Base-by-base conservation (phyloP, 1,140 invertebrate species). In the Drosophila parvula region DNA sequence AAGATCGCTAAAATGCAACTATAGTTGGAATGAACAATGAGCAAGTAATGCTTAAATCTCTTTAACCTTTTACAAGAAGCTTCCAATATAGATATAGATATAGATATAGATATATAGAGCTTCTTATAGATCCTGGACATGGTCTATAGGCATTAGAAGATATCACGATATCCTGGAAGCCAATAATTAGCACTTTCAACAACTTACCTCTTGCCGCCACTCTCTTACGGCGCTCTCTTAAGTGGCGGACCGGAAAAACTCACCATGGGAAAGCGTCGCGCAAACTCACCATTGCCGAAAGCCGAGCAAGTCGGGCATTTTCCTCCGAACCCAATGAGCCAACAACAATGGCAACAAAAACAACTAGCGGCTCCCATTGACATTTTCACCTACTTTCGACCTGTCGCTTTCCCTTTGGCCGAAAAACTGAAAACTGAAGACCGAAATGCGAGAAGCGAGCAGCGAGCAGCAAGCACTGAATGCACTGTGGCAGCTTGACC, bases 401-500 rank as follows among this genome's bases (percentile, higher is more conserved):
- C 78, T 81, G 73, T 85, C 81, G 78, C 82, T 74, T 74, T 61
- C 57, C 63, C 58, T 59, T 57, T 62, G 59, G 36, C 38, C 36
- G 30, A 62, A 63, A 18, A 28, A 27, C 50, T 38, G 27, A 43
- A 58, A 58, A 57, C 22, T 41, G 36, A 45, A 58, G 27, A 38
- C 58, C 36, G 47, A 50, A 48, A 48, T 10, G 22, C 44, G 45
- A 47, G 45, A 28, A 28, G 18, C 30, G n/a, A 44, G 34, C 34
- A 14, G 48, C 45, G 36, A 45, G 36, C n/a, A n/a, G n/a, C n/a
- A n/a, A n/a, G n/a, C n/a, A n/a, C 67, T 38, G 61, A 75, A 75
- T 76, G 74, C 71, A 76, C 73, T 65, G 62, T 75, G 74, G 73
- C 74, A 76, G 74, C 73, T 76, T 65, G 74, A 76, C 71, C 74